These are phyloP conservation scores for Scolopax rusticola DNA, from an alignment of 2,797 vertebrate species.

Conservation along the genomic window DNA sequence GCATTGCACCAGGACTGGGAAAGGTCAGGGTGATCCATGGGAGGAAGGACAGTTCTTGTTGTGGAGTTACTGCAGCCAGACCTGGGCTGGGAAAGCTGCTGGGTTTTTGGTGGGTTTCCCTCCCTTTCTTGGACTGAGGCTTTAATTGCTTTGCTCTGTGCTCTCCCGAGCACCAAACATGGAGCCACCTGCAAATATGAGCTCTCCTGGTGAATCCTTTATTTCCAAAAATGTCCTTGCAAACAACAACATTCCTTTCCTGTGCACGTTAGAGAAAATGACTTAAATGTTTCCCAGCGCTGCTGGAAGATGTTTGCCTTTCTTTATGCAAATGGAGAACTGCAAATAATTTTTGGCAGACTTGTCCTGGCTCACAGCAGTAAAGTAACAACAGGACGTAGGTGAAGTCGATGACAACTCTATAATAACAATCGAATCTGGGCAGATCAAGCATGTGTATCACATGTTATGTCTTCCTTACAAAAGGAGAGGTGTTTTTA, in stretches of 20 bases:
- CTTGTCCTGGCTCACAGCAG: neutral
- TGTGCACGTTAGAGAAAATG: neutral
- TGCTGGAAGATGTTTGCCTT: neutral
- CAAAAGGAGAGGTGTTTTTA: conserved; percentile 27
- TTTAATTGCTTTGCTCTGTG: neutral
- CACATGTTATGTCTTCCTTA: neutral
- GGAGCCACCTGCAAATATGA: neutral
- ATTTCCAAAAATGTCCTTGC: neutral
- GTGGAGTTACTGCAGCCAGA: neutral
- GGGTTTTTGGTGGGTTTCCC: neutral
- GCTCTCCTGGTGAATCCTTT: neutral
- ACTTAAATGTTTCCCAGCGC: accelerated
- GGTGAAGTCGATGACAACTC: neutral
- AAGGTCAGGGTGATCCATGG: accelerated
- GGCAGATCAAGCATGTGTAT: neutral
- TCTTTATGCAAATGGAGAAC: neutral
- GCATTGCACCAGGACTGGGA: accelerated
- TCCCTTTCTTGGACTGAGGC: neutral
- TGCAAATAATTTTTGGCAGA: conserved; percentile 1
- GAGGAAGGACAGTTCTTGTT: neutral
- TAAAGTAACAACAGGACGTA: neutral
- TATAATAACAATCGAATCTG: neutral
- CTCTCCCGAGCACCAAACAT: neutral
- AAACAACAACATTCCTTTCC: neutral
- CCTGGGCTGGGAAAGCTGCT: accelerated